These are phyloP conservation scores for Clarias macrocephalus DNA, from an alignment of 2,113 vertebrate species.

Conservation along the genomic window DNA sequence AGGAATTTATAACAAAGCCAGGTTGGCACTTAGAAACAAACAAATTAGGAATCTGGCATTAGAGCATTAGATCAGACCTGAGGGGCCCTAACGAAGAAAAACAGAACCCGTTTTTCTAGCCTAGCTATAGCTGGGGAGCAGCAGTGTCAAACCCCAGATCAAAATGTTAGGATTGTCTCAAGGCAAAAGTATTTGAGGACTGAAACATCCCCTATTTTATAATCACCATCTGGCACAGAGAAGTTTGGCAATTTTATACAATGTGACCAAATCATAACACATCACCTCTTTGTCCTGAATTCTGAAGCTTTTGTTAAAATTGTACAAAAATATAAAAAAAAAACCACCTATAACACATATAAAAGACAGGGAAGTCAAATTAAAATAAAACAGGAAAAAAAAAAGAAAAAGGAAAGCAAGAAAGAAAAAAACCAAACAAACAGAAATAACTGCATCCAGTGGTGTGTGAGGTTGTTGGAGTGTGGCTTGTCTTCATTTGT, in stretches of 20 bases:
- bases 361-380: conserved; percentile 54
- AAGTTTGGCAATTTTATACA: conserved; percentile 65
- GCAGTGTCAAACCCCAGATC: conserved; percentile 41
- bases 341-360: conserved; percentile 58
- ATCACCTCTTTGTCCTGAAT: conserved; percentile 57
- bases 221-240: conserved; percentile 65
- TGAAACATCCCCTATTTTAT: conserved; percentile 32
- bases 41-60: conserved; percentile 41
- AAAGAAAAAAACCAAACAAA: conserved; percentile 50
- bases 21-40: conserved; percentile 49
- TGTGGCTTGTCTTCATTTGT: conserved; percentile 73
- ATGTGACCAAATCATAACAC: conserved; percentile 56
- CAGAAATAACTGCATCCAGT: conserved; percentile 58
- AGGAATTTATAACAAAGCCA: conserved; percentile 40
- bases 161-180: conserved; percentile 72
- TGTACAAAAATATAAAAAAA: conserved; percentile 69
- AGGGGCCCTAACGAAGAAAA: conserved; percentile 49
- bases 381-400: conserved; percentile 44
- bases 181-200: conserved; percentile 64
- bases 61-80: conserved; percentile 52
- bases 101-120: conserved; percentile 55
- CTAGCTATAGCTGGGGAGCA: conserved; percentile 46
- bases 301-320: conserved; percentile 61
- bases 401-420: conserved; percentile 44
- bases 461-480: conserved; percentile 70